Evolutionary conservation across 2,797 vertebrate genomes (phyloP).

Genomic region (Cyprinodon diabolis): DNA sequence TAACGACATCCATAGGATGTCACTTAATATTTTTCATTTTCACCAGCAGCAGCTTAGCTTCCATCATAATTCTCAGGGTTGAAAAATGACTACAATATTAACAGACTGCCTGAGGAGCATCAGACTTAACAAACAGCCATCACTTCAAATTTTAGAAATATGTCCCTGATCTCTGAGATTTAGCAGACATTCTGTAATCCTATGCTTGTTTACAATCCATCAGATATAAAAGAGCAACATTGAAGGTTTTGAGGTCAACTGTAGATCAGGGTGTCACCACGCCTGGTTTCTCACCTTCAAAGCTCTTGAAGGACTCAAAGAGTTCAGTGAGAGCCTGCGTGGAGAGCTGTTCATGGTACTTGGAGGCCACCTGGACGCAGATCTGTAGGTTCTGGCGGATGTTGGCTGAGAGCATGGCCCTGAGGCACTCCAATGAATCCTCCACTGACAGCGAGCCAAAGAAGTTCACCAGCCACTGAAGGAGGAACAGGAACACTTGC

Average conservation of each 20-base stretch:
- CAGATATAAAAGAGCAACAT: not conserved
- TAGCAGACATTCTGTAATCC: not conserved
- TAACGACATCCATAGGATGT: not conserved
- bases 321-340: constrained; percentile 94
- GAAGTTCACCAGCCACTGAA: constrained; percentile 95
- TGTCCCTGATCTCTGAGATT: not conserved
- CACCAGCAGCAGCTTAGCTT: not conserved
- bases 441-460: constrained; percentile 95
- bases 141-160: not conserved
- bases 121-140: no score
- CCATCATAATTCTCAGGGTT: not conserved
- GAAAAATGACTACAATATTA: not conserved
- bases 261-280: not conserved
- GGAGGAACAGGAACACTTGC: constrained; percentile 33
- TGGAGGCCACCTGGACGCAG: constrained; percentile 96
- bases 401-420: constrained; percentile 96
- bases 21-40: no score
- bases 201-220: not conserved
- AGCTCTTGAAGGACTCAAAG: constrained; percentile 98
- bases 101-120: not conserved
- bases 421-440: constrained; percentile 94
- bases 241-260: not conserved
- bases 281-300: constrained; percentile 85
- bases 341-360: constrained; percentile 94
- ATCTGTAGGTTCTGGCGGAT: constrained; percentile 98